A percentile compares a stretch with the other conserved stretches of the same genome.
These are phyloP conservation scores for Myripristis jacobus DNA, from an alignment of 2,797 vertebrate species.

Conservation along the genomic window DNA sequence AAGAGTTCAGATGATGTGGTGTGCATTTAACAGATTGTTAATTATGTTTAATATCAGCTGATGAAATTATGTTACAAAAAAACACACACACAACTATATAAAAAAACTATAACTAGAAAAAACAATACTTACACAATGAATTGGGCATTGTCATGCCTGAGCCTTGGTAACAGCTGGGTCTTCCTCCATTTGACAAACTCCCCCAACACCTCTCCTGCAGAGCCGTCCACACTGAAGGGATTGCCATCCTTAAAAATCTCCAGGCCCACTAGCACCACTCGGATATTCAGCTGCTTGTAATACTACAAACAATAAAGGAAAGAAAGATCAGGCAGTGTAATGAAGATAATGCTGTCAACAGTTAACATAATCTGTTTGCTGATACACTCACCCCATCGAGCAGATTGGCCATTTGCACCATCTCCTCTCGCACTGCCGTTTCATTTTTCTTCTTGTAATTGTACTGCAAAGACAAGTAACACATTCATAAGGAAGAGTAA, in stretches of 20 bases:
- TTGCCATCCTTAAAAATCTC: conserved; percentile 84
- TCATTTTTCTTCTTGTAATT: conserved; percentile 68
- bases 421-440: conserved; percentile 81
- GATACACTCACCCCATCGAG: conserved; percentile 86
- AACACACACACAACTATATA: background rate
- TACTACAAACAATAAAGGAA: conserved; percentile 64
- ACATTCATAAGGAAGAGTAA: background rate
- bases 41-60: background rate
- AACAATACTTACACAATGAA: conserved; percentile 87
- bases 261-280: conserved; percentile 86
- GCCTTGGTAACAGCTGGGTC: conserved; percentile 59
- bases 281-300: conserved; percentile 86
- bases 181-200: conserved; percentile 87
- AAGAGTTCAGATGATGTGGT: background rate
- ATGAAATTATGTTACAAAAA: background rate
- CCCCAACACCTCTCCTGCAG: conserved; percentile 81
- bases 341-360: background rate
- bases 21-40: background rate
- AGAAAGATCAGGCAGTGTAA: background rate
- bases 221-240: conserved; percentile 80
- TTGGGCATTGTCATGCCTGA: conserved; percentile 84
- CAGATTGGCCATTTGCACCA: conserved; percentile 87
- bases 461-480: conserved; percentile 81
- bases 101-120: background rate
- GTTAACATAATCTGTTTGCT: background rate